Evolutionary conservation across 1,140 invertebrate species (phyloP), one percentile per base, ranked within the genome.

Genomic region (Diprion similis): DNA sequence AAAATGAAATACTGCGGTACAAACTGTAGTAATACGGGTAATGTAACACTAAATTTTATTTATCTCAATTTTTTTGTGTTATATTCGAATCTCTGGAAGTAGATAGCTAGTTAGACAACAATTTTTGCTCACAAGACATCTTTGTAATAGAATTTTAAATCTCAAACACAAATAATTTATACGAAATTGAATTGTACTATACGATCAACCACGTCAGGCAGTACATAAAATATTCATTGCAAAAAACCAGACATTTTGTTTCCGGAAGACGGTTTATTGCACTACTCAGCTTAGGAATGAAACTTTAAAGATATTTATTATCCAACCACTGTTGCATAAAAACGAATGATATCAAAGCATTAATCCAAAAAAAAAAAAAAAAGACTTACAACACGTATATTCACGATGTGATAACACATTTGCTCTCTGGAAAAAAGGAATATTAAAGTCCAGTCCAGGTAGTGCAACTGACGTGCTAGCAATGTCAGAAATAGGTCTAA

Each of bases 21-120:
- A 17, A 59, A 59, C 51, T 59, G 51, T 59, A 59, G n/a, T 59
- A 59, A 59, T 59, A 59, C 51, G 11, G 51, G 51, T 59, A 59
- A 59, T 59, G 51, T 17, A 59, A 59, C 51, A 15, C n/a, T 6
- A 15, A 59, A 37, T 6, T 37, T 37, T 6, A 37, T 37, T 37
- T 37, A 37, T 37, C 51, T 13, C 51, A 37, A 37, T 37, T 37
- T 1, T 37, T 37, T 37, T 37, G 6, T 37, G 6, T 37, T 37
- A 37, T 37, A 37, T 37, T 37, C 24, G 24, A 37, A 37, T 37
- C 6, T 17, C n/a, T 59, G 51, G 9, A 59, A 59, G 51, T 59
- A 15, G 51, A 59, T 15, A 15, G 51, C 51, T 17, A 59, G 24
- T 37, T 37, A 37, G 24, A 37, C 24, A 6, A 37, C 24, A 37